Percentiles rank a stretch among this genome's conserved stretches.
Conservation (phyloP, 1,140 invertebrate species). For the Drosophila novamexicana region DNA sequence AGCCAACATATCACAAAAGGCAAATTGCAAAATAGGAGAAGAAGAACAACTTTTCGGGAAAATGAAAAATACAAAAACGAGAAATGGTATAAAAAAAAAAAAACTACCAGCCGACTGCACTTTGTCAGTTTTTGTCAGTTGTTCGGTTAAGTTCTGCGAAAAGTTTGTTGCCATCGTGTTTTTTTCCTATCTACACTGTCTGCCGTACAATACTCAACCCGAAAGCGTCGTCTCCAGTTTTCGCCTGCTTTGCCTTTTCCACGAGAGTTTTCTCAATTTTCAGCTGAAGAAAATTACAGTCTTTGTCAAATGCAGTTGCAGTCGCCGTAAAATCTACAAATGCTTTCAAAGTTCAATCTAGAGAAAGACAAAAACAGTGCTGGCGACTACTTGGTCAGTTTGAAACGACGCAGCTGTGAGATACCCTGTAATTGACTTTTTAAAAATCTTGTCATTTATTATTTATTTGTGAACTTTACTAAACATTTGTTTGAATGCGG, state of each 20-base stretch:
- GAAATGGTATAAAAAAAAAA: constrained; percentile 2
- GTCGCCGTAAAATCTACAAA: constrained; percentile 49
- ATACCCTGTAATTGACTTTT: constrained; percentile 6
- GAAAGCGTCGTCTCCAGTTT: constrained; percentile 1
- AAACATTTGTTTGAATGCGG: too few species aligned
- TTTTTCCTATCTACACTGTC: not conserved
- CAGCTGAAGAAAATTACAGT: constrained; percentile 61
- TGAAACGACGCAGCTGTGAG: not conserved
- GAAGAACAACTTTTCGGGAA: constrained; percentile 5
- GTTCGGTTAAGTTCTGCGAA: constrained; percentile 55
- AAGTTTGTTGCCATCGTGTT: constrained; percentile 42
- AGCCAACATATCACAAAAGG: constrained; percentile 27
- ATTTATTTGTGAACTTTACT: too few species aligned
- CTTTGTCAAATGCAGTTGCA: constrained; percentile 68
- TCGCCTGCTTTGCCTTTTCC: constrained; percentile 22
- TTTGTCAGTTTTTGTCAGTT: constrained; percentile 75
- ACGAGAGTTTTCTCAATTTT: constrained; percentile 36
- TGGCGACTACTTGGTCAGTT: too few species aligned
- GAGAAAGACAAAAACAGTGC: constrained; percentile 28
- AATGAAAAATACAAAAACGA: constrained; percentile 18
- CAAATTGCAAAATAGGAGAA: constrained; percentile 2
- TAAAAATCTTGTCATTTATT: too few species aligned
- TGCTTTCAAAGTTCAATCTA: constrained; percentile 60
- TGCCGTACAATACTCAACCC: too few species aligned
- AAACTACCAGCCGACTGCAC: constrained; percentile 55